These are phyloP conservation scores for Tethya wilhelma DNA, from an alignment of 37 sponge, comb jelly and placozoan genomes.

Conservation along the genomic window DNA sequence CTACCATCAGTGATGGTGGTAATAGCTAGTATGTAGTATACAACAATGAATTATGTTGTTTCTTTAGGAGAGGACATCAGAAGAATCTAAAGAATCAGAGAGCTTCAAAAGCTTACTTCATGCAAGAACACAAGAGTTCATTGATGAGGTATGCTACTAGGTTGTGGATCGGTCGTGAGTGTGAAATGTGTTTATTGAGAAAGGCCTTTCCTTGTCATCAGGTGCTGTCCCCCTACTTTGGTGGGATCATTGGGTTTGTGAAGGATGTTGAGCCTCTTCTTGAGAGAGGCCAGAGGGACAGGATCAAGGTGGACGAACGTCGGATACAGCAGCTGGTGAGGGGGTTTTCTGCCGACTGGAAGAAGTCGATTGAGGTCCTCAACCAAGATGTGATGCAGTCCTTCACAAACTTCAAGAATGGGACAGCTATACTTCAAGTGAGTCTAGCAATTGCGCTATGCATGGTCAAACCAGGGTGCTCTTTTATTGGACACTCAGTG, in stretches of 20 bases:
- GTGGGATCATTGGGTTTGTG: constrained; percentile 94
- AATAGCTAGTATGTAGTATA: neutral
- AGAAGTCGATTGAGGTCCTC: constrained; percentile 88
- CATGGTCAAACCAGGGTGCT: no score
- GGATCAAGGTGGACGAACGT: constrained; percentile 67
- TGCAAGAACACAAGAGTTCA: constrained; percentile 90
- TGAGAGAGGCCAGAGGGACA: constrained; percentile 73
- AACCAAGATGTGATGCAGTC: constrained; percentile 88
- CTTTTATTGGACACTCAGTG: constrained; percentile 1
- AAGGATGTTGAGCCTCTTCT: constrained; percentile 85
- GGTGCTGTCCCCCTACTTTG: constrained; percentile 92
- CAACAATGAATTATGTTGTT: no score
- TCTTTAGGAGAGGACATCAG: constrained; percentile 74
- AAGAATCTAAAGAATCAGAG: constrained; percentile 86
- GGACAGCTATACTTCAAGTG: constrained; percentile 93
- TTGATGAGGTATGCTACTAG: constrained; percentile 84
- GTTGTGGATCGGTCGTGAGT: no score
- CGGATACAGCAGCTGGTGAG: constrained; percentile 84
- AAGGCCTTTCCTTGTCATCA: no score
- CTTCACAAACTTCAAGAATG: constrained; percentile 98
- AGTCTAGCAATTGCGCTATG: constrained; percentile 2
- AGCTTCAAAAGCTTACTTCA: constrained; percentile 87
- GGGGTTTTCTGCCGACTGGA: constrained; percentile 90
- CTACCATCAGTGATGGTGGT: neutral
- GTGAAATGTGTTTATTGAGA: no score